Evolutionary conservation across 2,888 invertebrate species (phyloP).

Genomic region (Chrysopilus asiliformis): DNA sequence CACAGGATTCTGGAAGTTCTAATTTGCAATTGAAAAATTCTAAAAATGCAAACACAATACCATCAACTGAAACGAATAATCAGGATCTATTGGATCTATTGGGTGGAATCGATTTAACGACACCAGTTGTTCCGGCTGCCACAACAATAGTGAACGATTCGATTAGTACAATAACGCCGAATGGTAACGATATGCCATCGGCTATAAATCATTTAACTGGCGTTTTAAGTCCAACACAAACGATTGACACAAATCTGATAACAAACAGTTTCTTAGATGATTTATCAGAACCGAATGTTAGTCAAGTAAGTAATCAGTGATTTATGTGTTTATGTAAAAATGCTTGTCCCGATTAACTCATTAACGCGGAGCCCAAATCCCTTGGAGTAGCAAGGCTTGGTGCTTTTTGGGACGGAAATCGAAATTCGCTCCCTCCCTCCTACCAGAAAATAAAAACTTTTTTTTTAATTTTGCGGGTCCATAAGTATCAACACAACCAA

Average conservation of each 20-base stretch:
- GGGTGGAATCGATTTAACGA: conserved; percentile 53
- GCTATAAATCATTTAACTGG: conserved; percentile 7
- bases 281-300: conserved; percentile 25
- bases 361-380: no score
- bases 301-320: conserved; percentile 19
- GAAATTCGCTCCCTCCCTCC: no score
- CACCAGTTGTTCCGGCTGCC: conserved; percentile 21
- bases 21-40: conserved; percentile 32
- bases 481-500: no score
- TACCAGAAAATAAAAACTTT: no score
- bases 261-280: conserved; percentile 25
- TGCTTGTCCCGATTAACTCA: not conserved
- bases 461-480: no score
- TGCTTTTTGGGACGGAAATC: no score
- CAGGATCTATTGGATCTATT: conserved; percentile 81
- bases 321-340: conserved; percentile 1
- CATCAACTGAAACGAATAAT: conserved; percentile 40
- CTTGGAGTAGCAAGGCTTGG: no score
- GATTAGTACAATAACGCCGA: conserved; percentile 21
- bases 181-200: conserved; percentile 30
- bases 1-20: conserved; percentile 20
- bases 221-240: conserved; percentile 8
- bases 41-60: conserved; percentile 38
- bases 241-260: conserved; percentile 10
- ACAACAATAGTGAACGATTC: not conserved